Evolutionary conservation across 2,888 invertebrate species (phyloP).

Genomic region (Spisula subtruncata): DNA sequence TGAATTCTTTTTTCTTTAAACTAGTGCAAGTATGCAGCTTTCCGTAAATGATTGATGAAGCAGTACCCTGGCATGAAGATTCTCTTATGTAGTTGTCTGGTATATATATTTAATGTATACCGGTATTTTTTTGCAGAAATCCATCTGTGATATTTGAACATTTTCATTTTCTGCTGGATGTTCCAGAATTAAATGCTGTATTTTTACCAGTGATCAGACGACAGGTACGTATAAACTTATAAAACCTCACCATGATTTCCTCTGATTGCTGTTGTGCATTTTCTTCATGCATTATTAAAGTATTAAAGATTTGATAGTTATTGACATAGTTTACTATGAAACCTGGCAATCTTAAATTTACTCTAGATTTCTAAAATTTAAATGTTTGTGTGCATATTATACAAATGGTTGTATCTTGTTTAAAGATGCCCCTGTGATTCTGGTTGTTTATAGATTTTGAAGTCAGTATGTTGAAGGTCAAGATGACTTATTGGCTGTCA

Average conservation of each 20-base stretch:
- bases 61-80: too few relatives aligned
- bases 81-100: too few relatives aligned
- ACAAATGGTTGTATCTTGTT: too few relatives aligned
- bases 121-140: slow-evolving; percentile 79
- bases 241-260: too few relatives aligned
- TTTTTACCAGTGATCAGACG: slow-evolving; percentile 83
- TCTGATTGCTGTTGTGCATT: too few relatives aligned
- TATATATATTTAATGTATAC: neutral
- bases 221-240: slow-evolving; percentile 72
- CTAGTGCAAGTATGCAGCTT: too few relatives aligned
- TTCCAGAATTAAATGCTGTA: slow-evolving; percentile 84
- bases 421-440: too few relatives aligned
- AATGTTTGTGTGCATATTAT: neutral
- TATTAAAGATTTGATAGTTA: neutral
- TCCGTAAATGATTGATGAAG: too few relatives aligned
- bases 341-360: neutral
- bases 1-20: too few relatives aligned
- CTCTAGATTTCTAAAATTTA: neutral
- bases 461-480: too few relatives aligned
- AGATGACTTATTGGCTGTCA: too few relatives aligned
- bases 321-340: neutral
- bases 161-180: slow-evolving; percentile 86
- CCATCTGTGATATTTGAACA: slow-evolving; percentile 86
- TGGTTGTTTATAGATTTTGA: too few relatives aligned
- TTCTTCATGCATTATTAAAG: neutral